Base-by-base conservation (phyloP, 2,888 invertebrate species). In the Phyllotreta cruciferae region DNA sequence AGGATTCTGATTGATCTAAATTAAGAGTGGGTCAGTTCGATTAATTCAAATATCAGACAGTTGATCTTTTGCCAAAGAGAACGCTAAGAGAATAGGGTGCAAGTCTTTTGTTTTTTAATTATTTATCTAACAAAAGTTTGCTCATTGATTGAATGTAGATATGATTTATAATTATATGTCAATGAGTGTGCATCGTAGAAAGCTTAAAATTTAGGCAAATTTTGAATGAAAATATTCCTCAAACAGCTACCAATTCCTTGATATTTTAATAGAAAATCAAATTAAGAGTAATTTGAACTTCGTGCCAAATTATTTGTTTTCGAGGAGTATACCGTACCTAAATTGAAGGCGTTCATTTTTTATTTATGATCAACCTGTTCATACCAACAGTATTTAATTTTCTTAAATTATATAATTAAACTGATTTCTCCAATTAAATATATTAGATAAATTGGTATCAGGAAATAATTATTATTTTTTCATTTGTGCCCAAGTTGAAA, bases 21-120 rank as follows among this genome's bases (percentile, higher is more conserved):
- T 81, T 81, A 81, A 81, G 80, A 81, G 80, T 81, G 77, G 81
- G 81, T 80, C 81, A 81, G 76, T 79, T 73, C 79, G 78, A 75
- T 76, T 67, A 73, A 72, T 72, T 71, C 78, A 81, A 81, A 81
- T 80, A 81, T 80, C 81, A 80, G 75, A 74, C 69, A 73, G 71
- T 81, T 81, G 82, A 80, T 78, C 66, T 63, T 56, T 62, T 78
- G 81, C 81, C 82, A 82, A 69, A 61, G 57, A 54, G 54, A 63
- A 53, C 47, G 42, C 39, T 58, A 52, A 38, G 47, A 49, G 36
- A 50, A 49, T 44, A 37, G 61, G 62, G 64, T 57, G 61, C 49
- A 47, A 61, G 45, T 50, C 11, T 41, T 50, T 50, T 38, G 45
- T 13, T 24, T 24, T 24, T 24, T 24, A 24, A 24, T 24, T 24